Evolutionary conservation across 2,888 invertebrate genomes (phyloP), one percentile per base, ranked within the genome.

Genomic region (Argyresthia goedartella): DNA sequence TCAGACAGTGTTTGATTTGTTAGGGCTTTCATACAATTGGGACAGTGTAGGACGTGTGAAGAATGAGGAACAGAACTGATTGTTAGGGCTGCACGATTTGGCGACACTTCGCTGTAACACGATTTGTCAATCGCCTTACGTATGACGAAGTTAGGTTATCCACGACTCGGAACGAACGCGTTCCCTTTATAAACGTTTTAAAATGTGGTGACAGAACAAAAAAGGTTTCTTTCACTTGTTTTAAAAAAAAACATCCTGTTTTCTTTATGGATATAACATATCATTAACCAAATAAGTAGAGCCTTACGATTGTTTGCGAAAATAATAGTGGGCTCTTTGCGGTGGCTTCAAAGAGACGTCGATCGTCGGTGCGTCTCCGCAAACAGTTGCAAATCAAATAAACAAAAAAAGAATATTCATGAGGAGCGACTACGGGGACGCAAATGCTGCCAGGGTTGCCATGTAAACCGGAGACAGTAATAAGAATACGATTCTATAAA

Each of bases 361-460:
- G n/a, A 8, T n/a, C n/a, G 25, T 9, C 25, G 51, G 34, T 49
- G 72, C 73, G 69, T 69, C 62, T 63, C 72, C 75, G 74, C 73
- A 66, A 74, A 78, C 76, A 70, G 68, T 67, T 70, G 71, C 69
- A 67, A 71, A 75, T 73, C 65, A 74, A 69, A 73, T 71, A 71
- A 71, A 25, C 25, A 25, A 76, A 76, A 75, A 71, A 65, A 70
- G 53, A 41, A 76, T 76, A 80, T 80, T 79, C 79, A 79, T 76
- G 80, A 78, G 73, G 50, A 16, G 25, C 25, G 25, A 25, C 25
- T 9, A 39, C 42, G 4, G 11, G 10, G 50, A n/a, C 25, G 50
- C 35, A 33, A 10, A 16, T 13, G 16, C 25, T 49, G 10, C 9
- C 7, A 13, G 7, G 44, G 44, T 16, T 44, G 14, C 15, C 4